Evolutionary conservation across 1,140 invertebrate genomes (phyloP), one percentile per base, ranked within the genome.

Genomic region (Andricus grossulariae): DNA sequence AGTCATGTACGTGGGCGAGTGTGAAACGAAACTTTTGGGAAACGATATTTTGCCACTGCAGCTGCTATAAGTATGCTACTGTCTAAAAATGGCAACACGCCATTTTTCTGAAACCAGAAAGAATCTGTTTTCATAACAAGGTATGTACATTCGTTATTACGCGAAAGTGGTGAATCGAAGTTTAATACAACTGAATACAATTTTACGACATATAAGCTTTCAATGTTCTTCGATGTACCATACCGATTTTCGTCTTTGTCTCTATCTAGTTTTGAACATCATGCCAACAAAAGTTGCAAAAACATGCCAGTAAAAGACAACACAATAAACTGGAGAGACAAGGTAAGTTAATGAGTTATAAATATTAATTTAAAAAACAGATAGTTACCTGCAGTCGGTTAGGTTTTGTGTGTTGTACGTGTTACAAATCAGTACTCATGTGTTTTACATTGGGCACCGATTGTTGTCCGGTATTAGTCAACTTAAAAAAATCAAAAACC

Each of bases 341-440:
- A 18, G 32, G n/a, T 45, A 16, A 39, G 25, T 39, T 66, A 39
- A 66, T 39, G 16, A 66, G 25, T 39, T 39, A 66, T 39, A 66
- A 45, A 66, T 66, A 66, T 66, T 66, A 66, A 66, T 39, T 39
- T 4, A 19, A 50, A 72, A 52, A 73, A 73, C 32, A 85, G 82
- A 84, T 84, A 90, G 84, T 90, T 90, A 90, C 88, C 88, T 91
- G 87, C 80, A 83, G 84, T 90, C 86, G 87, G 89, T 87, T 90
- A 88, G 85, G 86, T 89, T 89, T 87, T 89, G 82, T 91, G 86
- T 87, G 87, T 89, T 89, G 87, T 90, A 85, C 88, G 85, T 90
- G 85, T 91, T 91, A 91, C 89, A 90, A 91, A 88, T 90, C 90
- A 90, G 90, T 91, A 90, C 90, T 91, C 88, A 89, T 91, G 88